phyloP scores from a whole-genome alignment of 2,113 vertebrate genomes.

The Stigmatopora nigra region DNA sequence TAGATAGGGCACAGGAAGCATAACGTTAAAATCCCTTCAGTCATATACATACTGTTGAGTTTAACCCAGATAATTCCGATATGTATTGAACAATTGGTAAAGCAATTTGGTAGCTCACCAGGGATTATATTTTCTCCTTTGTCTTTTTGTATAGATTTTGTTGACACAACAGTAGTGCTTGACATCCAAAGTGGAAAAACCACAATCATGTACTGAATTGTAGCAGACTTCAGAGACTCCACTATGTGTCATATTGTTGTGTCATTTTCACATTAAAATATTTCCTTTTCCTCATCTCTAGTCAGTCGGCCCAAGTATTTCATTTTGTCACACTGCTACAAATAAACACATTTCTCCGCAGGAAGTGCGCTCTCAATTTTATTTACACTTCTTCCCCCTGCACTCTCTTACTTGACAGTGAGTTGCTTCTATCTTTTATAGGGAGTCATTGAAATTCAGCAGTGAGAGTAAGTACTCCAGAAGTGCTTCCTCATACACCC shows the following conservation, averaged over 20 bases:
- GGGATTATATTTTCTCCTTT: neutral
- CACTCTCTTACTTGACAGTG: conserved; percentile 48
- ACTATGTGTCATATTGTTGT: neutral
- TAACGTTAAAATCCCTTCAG: neutral
- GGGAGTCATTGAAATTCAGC: conserved; percentile 62
- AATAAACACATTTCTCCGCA: conserved; percentile 23
- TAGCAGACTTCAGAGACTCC: neutral
- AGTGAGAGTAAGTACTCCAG: conserved; percentile 47
- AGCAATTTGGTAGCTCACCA: neutral
- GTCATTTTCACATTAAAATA: conserved; percentile 13
- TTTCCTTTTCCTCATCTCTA: conserved; percentile 6
- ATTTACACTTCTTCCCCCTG: conserved; percentile 16
- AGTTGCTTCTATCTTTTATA: conserved; percentile 59
- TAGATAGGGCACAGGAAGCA: too few relatives aligned
- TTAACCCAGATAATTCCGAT: neutral
- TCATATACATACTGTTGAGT: neutral
- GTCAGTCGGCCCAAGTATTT: conserved; percentile 4
- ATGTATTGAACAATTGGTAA: neutral
- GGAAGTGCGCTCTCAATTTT: conserved; percentile 32
- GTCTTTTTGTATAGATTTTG: neutral
- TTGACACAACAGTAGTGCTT: neutral
- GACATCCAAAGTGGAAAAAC: neutral
- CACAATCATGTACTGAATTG: neutral
- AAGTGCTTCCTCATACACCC: conserved; percentile 28
- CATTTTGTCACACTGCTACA: conserved; percentile 21